Evolutionary conservation across 2,113 vertebrate species (phyloP).

Genomic region (Zapus hudsonius): DNA sequence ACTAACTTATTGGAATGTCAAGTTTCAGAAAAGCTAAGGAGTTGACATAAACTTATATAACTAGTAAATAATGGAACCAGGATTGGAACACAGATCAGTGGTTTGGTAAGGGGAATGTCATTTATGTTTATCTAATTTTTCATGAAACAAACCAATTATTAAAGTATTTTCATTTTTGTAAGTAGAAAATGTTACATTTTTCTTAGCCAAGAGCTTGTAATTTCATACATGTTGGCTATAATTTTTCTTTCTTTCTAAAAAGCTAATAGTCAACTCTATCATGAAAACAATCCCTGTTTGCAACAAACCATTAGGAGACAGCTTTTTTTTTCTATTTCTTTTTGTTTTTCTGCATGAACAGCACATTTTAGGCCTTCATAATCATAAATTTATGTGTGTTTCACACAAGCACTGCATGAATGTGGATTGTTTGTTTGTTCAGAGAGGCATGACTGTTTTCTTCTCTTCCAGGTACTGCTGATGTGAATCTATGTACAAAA

Average conservation of each 20-base stretch:
- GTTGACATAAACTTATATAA: conserved; percentile 7
- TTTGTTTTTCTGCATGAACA: neutral
- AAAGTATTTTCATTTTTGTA: neutral
- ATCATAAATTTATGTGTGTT: conserved; percentile 13
- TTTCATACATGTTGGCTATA: conserved; percentile 28
- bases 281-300: conserved; percentile 41
- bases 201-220: neutral
- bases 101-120: neutral
- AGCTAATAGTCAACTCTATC: neutral
- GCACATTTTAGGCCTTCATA: neutral
- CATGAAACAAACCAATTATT: conserved; percentile 26
- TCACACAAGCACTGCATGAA: neutral
- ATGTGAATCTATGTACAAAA: conserved; percentile 38
- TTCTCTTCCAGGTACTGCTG: conserved; percentile 32
- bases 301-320: neutral
- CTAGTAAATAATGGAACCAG: neutral
- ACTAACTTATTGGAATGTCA: neutral
- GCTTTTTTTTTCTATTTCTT: neutral
- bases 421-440: conserved; percentile 10
- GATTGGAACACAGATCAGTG: neutral
- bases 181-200: neutral
- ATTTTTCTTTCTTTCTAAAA: conserved; percentile 50
- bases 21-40: conserved; percentile 30
- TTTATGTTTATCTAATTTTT: neutral
- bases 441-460: neutral